phyloP scores from a whole-genome alignment of 2,113 vertebrate genomes.

The Triplophysa dalaica region DNA sequence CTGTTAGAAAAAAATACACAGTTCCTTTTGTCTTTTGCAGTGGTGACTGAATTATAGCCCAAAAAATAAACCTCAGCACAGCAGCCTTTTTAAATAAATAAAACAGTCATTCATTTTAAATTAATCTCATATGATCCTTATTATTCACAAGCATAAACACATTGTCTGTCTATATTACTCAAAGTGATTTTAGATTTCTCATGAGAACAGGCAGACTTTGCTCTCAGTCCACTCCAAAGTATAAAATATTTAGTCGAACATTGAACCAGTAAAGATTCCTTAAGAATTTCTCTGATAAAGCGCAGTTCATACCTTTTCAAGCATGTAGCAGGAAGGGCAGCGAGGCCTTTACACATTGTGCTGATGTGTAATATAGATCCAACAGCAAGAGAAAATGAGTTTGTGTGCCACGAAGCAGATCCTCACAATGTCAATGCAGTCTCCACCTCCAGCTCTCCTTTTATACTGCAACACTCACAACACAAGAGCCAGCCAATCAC shows the following conservation, averaged over 20 bases:
- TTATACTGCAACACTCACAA: slow-evolving; percentile 62
- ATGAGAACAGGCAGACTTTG: background rate
- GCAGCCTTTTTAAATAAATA: background rate
- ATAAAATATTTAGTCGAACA: background rate
- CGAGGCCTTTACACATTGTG: slow-evolving; percentile 93
- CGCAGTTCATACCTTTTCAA: slow-evolving; percentile 83
- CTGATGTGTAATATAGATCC: slow-evolving; percentile 54
- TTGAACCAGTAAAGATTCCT: background rate
- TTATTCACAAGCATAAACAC: background rate
- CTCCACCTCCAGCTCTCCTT: slow-evolving; percentile 61
- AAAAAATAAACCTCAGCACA: background rate
- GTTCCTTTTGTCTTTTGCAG: background rate
- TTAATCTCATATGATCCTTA: background rate
- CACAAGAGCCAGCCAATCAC: slow-evolving; percentile 63
- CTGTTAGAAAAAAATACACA: slow-evolving; percentile 62
- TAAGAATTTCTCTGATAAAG: background rate
- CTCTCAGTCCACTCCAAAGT: background rate
- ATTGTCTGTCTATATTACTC: background rate
- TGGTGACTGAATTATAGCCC: background rate
- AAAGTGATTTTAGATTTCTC: no score
- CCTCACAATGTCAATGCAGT: slow-evolving; percentile 42
- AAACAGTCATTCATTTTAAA: background rate
- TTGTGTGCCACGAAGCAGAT: slow-evolving; percentile 26
- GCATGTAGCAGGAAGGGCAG: slow-evolving; percentile 89
- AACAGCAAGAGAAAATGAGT: slow-evolving; percentile 33